Base-by-base conservation (phyloP, 2,797 vertebrate species). In the Sternarchorhynchus goeldii region DNA sequence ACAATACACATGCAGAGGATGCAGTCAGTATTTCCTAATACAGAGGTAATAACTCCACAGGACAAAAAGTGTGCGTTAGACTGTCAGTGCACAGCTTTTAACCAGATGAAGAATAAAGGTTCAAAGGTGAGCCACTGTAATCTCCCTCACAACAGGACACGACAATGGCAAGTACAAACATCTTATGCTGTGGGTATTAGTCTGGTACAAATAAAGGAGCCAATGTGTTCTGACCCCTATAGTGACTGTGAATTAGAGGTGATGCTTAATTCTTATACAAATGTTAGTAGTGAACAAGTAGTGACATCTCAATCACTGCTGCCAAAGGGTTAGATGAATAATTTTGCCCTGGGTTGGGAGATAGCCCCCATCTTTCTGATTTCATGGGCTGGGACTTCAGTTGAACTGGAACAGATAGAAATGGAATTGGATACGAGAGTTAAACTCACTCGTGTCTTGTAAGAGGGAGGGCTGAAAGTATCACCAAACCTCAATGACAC, bases 31-130 rank as follows among this genome's bases (percentile, higher is more conserved):
- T 29, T 83, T 87, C 65, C 82, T 81, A 81, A 82, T 84, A 78
- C 81, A 84, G 86, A 86, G 72, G 84, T 86, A 88, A 85, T 86
- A 89, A 87, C 81, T 83, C 76, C 79, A 80, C 50, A 20, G 66
- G 20, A 68, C 79, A 82, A 82, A 82, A 58, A 53, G 29, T 36
- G 81, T 69, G 64, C 85, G 86, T 85, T 78, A 84, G 87, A 86
- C 82, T 80, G 79, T 87, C 88, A 86, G 78, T 85, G 84, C 59
- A 80, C 70, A 82, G 84, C 70, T 65, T 75, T 78, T 74, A 64
- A 66, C 82, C 76, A 75, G 64, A 73, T 76, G 82, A 85, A 81
- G 82, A 81, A 83, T 73, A 50, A 65, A 59, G 66, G 76, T 78
- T 85, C 65, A 81, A 76, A 78, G 66, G 57, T 77, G 73, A 73